Base-by-base conservation (phyloP, 2,797 vertebrate species). In the Erethizon dorsatum region DNA sequence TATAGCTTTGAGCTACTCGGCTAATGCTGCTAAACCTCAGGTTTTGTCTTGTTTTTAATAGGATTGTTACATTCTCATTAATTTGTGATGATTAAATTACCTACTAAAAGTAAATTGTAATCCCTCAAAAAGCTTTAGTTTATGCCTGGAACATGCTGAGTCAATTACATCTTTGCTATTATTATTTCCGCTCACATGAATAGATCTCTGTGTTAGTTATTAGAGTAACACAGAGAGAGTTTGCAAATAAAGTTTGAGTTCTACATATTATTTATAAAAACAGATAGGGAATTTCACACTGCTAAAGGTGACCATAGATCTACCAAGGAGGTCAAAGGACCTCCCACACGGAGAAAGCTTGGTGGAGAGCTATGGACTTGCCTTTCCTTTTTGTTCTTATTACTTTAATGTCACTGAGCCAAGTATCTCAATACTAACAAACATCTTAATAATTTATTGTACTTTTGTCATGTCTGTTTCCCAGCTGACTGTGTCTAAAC, bases 401-500 rank as follows among this genome's bases (percentile, higher is more conserved):
- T 96, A 87, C 69, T 96, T 83, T 85, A 41, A 88, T 91, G 56
- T 83, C 50, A 54, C 14, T 61, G 17, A 18, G 52, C 52, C 69
- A 61, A n/a, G 8, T n/a, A 88, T 47, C 93, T 90, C 92, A 93
- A 61, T 78, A 80, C 47, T 69, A 93, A 90, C 52, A 87, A 0
- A 50, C 14, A 92, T 97, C 91, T 95, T 92, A 28, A 88, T 95
- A 88, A 93, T 80, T 96, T 63, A 80, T 63, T 57, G 1, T 80
- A 75, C 9, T 97, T 95, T 95, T 97, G 59, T 97, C 97, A 14
- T 94, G 91, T 90, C 78, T 80, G 0, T 88, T 95, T 96, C 52
- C 61, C 83, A 86, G 63, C 75, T 94, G 94, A 95, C 92, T 88
- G 28, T 52, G 57, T 95, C 83, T 96, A 89, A 97, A 59, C 28